phyloP scores from a whole-genome alignment of 2,113 vertebrate genomes.

The Lepidothrix coronata region DNA sequence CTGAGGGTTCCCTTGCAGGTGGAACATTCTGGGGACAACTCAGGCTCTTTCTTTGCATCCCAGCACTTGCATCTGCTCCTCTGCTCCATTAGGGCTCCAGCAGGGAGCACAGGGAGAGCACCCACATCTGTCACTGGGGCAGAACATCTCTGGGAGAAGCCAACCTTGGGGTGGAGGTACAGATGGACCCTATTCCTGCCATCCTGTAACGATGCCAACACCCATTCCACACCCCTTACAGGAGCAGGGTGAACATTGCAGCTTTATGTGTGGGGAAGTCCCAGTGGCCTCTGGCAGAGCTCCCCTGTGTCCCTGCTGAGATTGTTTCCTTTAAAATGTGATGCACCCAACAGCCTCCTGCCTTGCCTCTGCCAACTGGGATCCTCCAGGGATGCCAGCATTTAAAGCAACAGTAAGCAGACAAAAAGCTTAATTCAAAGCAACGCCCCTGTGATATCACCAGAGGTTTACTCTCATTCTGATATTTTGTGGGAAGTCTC shows the following conservation, averaged over 20 bases:
- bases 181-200: not conserved
- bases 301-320: not conserved
- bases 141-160: not conserved
- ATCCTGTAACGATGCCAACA: not conserved
- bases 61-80: not conserved
- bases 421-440: not conserved
- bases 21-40: not conserved
- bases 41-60: not conserved
- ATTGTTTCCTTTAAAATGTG: not conserved
- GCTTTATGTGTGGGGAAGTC: accelerated
- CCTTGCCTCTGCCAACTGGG: not conserved
- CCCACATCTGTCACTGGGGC: not conserved
- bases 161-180: not conserved
- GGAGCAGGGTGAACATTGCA: not conserved
- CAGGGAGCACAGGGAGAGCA: not conserved
- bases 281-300: not conserved
- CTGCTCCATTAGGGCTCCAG: not conserved
- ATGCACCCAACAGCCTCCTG: not conserved
- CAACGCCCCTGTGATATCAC: not conserved
- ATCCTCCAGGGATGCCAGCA: not conserved
- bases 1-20: accelerated
- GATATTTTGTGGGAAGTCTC: not conserved
- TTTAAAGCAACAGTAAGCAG: not conserved
- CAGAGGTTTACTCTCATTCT: not conserved
- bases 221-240: accelerated